Evolutionary conservation across 2,797 vertebrate species (phyloP), one percentile per base, ranked within the genome.

Genomic region (Hybognathus amarus): DNA sequence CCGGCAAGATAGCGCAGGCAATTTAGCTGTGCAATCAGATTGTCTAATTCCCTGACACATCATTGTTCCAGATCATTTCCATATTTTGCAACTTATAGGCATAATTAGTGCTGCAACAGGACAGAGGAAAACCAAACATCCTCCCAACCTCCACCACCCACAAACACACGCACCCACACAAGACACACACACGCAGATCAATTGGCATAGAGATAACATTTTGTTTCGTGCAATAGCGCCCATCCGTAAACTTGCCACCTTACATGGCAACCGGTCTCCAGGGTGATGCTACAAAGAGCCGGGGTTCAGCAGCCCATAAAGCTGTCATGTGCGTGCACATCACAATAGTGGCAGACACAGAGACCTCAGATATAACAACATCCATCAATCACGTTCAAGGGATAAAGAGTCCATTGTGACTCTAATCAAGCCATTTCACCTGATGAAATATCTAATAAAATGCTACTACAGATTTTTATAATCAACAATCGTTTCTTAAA

Each of bases 211-310:
- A 91, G 90, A 92, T 90, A 90, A 91, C 86, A 85, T 90, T 92
- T 90, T 82, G 68, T 90, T 91, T 91, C 56, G 54, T 71, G 91
- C 84, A 88, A 86, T 76, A 85, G 87, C 88, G 83, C 84, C 90
- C 89, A 91, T 92, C 91, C 90, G 82, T 88, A 81, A 92, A 91
- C 89, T 89, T 90, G 92, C 89, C 76, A 78, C 79, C 87, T 89
- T 88, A 88, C 86, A 91, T 88, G 88, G 91, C 89, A 92, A 92
- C 89, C 87, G 75, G 88, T 91, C 92, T 92, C 92, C 85, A 87
- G 87, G 90, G 91, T 84, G 78, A 90, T 90, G 84, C 86, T 73
- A 90, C 91, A 93, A 94, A 90, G 89, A 90, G 85, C 79, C 22
- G 45, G 88, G 85, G 87, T 88, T 87, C 86, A 87, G 87, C 85